A percentile compares a stretch with the other conserved stretches of the same genome.
Evolutionary conservation across 2,113 vertebrate genomes (phyloP).

Genomic region (Colinus virginianus): DNA sequence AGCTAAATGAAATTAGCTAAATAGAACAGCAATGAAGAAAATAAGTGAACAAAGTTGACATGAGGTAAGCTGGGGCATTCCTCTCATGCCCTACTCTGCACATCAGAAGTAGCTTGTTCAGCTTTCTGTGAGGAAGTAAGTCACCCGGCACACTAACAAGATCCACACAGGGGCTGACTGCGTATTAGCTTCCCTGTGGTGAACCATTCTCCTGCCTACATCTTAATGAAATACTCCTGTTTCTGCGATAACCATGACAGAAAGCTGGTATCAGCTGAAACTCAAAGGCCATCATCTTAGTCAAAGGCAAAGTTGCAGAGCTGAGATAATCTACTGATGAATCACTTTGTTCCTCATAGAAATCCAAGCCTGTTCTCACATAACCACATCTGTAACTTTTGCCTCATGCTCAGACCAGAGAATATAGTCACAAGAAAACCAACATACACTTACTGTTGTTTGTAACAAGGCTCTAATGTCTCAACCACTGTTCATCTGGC

Average conservation of each 20-base stretch:
- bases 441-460: background rate
- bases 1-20: background rate
- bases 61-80: background rate
- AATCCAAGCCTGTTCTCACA: background rate
- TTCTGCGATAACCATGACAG: background rate
- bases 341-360: background rate
- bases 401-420: background rate
- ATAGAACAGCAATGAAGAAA: accelerated
- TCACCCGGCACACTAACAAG: background rate
- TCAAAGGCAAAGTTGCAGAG: background rate
- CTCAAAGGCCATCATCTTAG: background rate
- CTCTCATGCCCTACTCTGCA: background rate
- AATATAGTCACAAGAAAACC: background rate
- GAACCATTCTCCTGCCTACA: accelerated
- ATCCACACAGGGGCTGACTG: background rate
- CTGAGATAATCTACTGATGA: background rate
- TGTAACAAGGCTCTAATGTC: background rate
- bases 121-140: background rate
- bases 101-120: background rate
- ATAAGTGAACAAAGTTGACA: background rate
- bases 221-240: background rate
- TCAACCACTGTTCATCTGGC: background rate
- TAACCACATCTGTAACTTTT: accelerated
- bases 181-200: background rate
- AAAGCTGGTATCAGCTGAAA: background rate